Percentiles rank a stretch among this genome's conserved stretches.
These are phyloP conservation scores for Hystrix cristata DNA, from an alignment of 2,113 vertebrate species.

Conservation along the genomic window DNA sequence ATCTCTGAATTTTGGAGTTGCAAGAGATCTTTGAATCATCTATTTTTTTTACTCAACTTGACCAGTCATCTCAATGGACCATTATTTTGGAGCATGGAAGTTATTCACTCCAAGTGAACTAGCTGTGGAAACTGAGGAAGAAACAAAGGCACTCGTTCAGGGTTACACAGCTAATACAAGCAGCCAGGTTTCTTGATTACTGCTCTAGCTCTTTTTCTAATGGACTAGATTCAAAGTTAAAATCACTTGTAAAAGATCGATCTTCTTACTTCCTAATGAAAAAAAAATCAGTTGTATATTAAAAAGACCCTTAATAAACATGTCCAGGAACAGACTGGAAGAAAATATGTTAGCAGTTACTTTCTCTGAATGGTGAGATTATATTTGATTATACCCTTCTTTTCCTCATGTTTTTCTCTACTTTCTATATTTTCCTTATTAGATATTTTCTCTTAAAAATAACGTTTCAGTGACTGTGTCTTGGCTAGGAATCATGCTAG, in stretches of 20 bases:
- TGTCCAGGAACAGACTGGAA: conserved; percentile 7
- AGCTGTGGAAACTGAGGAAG: background rate
- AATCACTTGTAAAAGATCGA: background rate
- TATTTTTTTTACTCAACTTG: background rate
- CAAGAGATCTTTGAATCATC: background rate
- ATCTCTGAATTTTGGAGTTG: background rate
- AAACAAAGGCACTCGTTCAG: background rate
- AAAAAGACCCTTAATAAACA: conserved; percentile 39
- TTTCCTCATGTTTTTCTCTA: background rate
- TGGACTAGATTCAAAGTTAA: background rate
- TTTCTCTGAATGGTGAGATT: background rate
- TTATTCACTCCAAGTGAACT: background rate
- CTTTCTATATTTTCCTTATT: conserved; percentile 30
- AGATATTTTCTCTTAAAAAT: background rate
- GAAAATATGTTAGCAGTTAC: conserved; percentile 1
- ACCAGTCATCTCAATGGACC: background rate
- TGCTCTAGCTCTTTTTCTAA: background rate
- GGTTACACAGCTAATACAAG: background rate
- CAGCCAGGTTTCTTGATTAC: conserved; percentile 15
- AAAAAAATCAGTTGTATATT: background rate
- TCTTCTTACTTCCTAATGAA: background rate
- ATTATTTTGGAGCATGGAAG: background rate
- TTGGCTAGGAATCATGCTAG: conserved; percentile 32
- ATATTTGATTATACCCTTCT: background rate
- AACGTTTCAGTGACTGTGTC: background rate